Evolutionary conservation across 2,113 vertebrate genomes (phyloP), one percentile per base, ranked within the genome.

Genomic region (Melanotaenia duboulayi): DNA sequence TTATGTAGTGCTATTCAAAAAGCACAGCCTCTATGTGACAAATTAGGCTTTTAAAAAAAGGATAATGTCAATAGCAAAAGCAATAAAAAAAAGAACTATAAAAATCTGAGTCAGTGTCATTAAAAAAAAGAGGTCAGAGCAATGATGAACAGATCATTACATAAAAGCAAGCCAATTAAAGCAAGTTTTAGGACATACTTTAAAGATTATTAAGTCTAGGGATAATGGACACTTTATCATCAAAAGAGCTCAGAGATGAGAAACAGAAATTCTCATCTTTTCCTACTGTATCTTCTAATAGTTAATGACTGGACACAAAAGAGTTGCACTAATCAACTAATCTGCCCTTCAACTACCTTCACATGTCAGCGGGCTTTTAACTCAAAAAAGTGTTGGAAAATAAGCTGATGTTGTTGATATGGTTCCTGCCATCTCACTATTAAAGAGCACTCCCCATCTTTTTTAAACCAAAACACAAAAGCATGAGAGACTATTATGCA

Each of bases 171-270:
- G 69, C 54, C 58, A 11, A 69, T 74, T 74, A 81, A 71, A 79
- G 78, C 0, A 9, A 65, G 70, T 65, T 83, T 80, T 74, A 65
- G 80, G 70, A 73, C 55, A 0, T 2, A n/a, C 73, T 79, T 73
- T 67, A 54, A 73, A 74, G 76, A 82, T 60, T 71, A 65, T 54
- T 17, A 42, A 66, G 37, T 52, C 28, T 0, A 2, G 39, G 49
- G 76, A 84, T 76, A 84, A 87, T 71, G 67, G 74, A 75, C 25
- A 40, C 22, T 20, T 59, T 16, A 62, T 68, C 78, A 78, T 85
- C 81, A 86, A 81, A 86, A 77, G 61, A 42, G 67, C 68, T 58
- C 11, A 5, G 37, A 78, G 51, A 73, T 70, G 61, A 71, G 61
- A 70, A 64, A 80, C 65, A 40, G 11, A 62, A 52, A 46, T 65